phyloP scores from a whole-genome alignment of 2,797 vertebrate species.

The Leuciscus waleckii region DNA sequence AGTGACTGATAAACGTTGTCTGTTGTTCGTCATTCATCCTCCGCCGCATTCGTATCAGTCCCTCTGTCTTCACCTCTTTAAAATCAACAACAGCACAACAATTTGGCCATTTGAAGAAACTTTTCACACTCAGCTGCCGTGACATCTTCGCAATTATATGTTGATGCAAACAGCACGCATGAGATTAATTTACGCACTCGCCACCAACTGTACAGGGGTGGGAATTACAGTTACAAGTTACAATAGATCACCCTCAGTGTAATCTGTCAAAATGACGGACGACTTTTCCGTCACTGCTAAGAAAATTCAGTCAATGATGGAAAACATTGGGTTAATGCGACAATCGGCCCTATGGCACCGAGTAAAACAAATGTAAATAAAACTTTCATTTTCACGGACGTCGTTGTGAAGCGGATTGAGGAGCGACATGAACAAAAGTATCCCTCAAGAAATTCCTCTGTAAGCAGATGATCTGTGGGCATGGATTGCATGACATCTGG shows the following conservation, averaged over 20 bases:
- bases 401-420: background rate
- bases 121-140: background rate
- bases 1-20: background rate
- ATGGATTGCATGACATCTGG: slow-evolving; percentile 25
- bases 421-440: background rate
- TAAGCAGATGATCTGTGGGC: slow-evolving; percentile 34
- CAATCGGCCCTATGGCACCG: background rate
- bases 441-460: background rate
- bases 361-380: slow-evolving; percentile 22
- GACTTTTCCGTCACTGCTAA: no score
- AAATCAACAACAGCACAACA: background rate
- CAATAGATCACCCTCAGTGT: background rate
- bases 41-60: background rate
- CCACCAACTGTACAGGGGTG: background rate
- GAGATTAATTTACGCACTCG: background rate
- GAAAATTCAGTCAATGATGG: no score
- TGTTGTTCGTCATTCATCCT: background rate
- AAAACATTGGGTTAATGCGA: background rate
- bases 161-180: no score
- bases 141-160: background rate
- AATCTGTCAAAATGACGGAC: no score
- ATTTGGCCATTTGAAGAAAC: background rate
- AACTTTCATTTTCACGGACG: background rate
- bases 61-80: background rate
- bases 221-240: background rate